Evolutionary conservation across 2,797 vertebrate species (phyloP).

Genomic region (Hephaestus fuliginosus): DNA sequence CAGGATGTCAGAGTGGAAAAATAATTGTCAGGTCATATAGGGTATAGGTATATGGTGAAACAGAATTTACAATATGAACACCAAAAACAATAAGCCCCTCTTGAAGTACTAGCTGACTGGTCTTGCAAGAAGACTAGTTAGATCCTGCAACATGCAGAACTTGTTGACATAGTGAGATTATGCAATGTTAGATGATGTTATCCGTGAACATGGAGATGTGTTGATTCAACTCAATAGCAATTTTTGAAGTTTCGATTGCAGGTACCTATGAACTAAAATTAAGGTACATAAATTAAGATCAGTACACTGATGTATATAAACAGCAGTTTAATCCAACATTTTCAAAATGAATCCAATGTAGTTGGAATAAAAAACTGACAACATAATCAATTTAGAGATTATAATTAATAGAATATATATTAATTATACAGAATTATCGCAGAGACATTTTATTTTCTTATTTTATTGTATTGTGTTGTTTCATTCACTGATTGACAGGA

Average conservation of each 20-base stretch:
- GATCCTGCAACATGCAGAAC: constrained; percentile 20
- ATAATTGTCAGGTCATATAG: no score
- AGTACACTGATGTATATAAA: no score
- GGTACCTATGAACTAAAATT: background rate
- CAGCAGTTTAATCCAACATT: background rate
- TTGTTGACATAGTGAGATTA: constrained; percentile 57
- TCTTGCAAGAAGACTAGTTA: background rate
- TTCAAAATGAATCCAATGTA: background rate
- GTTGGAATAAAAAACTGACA: background rate
- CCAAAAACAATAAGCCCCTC: background rate
- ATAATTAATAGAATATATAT: background rate
- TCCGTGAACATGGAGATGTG: constrained; percentile 50
- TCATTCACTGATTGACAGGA: background rate
- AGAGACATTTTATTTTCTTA: no score
- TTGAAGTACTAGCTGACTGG: no score
- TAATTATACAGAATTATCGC: background rate
- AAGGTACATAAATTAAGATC: no score
- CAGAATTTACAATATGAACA: background rate
- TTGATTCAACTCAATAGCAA: constrained; percentile 23
- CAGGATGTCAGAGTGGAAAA: no score
- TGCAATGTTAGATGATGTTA: constrained; percentile 64
- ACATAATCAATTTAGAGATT: background rate
- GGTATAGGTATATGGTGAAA: no score
- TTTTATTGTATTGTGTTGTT: background rate
- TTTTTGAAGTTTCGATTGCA: background rate